Evolutionary conservation across 2,797 vertebrate species (phyloP).

Genomic region (Urophycis tenuis): DNA sequence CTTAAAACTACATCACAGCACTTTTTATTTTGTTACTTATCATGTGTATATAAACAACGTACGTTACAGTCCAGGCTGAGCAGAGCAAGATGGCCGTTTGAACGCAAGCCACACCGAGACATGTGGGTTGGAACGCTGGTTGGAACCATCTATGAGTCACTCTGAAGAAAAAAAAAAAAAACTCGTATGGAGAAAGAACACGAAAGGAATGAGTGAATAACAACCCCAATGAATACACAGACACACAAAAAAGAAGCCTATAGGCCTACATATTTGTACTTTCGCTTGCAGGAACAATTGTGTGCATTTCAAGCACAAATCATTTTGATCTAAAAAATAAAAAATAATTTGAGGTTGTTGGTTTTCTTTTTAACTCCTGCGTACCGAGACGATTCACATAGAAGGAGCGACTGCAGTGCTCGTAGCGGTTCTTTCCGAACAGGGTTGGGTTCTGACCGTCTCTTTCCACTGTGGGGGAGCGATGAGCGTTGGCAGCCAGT

Average conservation of each 20-base stretch:
- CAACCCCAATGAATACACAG: neutral
- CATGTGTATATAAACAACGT: neutral
- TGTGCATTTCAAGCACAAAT: neutral
- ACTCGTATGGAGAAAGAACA: no score
- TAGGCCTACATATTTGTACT: no score
- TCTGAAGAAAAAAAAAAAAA: neutral
- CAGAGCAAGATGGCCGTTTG: neutral
- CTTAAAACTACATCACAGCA: no score
- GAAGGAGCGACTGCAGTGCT: neutral
- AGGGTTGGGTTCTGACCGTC: neutral
- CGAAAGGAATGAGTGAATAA: neutral
- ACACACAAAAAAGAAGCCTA: neutral
- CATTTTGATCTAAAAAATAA: neutral
- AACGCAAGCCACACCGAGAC: neutral
- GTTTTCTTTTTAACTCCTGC: no score
- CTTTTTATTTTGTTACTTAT: no score
- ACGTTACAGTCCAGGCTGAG: neutral
- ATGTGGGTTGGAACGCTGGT: neutral
- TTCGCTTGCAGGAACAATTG: neutral
- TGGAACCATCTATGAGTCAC: constrained; percentile 1
- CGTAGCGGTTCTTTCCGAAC: no score
- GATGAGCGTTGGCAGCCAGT: neutral
- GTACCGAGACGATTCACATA: neutral
- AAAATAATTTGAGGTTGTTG: neutral
- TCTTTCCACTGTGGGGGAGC: neutral